phyloP scores from a whole-genome alignment of 2,797 vertebrate species.

The Moxostoma hubbsi region DNA sequence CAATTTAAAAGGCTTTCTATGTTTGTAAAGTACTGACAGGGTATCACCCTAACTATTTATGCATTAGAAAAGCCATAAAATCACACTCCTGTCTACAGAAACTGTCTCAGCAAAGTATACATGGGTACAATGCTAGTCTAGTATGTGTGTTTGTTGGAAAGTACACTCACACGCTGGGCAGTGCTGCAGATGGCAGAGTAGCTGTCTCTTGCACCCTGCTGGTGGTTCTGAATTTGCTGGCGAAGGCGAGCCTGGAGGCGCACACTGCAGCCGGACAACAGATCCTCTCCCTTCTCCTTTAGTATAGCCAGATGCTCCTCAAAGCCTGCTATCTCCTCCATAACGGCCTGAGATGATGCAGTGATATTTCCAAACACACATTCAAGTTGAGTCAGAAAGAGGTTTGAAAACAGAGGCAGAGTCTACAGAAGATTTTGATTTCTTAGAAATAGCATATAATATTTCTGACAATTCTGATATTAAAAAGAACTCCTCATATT shows the following conservation, averaged over 20 bases:
- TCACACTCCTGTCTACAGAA: neutral
- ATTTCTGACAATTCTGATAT: neutral
- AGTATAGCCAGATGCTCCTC: slow-evolving; percentile 89
- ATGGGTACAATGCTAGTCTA: slow-evolving; percentile 32
- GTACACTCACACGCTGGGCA: slow-evolving; percentile 89
- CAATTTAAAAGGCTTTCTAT: neutral
- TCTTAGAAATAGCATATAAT: neutral
- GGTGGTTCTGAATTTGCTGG: slow-evolving; percentile 88
- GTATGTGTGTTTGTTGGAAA: slow-evolving; percentile 29
- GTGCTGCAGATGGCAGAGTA: slow-evolving; percentile 98
- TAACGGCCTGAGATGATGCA: slow-evolving; percentile 84
- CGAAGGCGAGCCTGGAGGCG: slow-evolving; percentile 89
- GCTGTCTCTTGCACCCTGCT: slow-evolving; percentile 94
- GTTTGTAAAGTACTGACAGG: too few relatives aligned
- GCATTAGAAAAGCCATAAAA: neutral
- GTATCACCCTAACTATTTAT: neutral
- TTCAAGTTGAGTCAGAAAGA: neutral
- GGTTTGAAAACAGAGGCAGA: neutral
- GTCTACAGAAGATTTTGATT: neutral
- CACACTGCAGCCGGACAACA: slow-evolving; percentile 87
- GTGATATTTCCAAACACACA: slow-evolving; percentile 17
- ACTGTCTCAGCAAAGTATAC: neutral
- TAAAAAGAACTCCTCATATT: neutral
- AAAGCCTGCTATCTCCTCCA: slow-evolving; percentile 97
- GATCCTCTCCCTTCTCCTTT: slow-evolving; percentile 84